Conservation (phyloP, 2,797 vertebrate genomes). For the Takifugu rubripes region DNA sequence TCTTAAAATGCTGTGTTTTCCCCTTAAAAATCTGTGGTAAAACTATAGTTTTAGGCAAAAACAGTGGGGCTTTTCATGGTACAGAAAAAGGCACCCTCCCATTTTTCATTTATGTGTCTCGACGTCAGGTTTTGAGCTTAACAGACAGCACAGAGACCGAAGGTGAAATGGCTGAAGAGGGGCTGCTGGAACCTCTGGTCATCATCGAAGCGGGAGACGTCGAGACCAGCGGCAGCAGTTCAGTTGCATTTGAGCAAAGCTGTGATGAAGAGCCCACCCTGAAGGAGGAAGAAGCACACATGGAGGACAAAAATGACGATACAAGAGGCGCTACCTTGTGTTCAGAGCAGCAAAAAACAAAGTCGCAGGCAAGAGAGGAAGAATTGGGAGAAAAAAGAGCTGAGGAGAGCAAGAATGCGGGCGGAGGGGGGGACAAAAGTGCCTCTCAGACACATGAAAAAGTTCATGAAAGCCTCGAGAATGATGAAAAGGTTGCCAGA, state of each 20-base stretch:
- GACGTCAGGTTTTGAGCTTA: slow-evolving; percentile 37
- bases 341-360: slow-evolving; percentile 19
- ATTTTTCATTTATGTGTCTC: slow-evolving; percentile 12
- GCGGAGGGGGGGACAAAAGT: slow-evolving; percentile 31
- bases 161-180: slow-evolving; percentile 58
- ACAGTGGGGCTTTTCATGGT: no score
- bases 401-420: slow-evolving; percentile 15
- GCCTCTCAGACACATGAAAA: not conserved
- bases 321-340: not conserved
- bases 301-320: slow-evolving; percentile 14
- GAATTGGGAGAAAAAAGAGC: slow-evolving; percentile 1
- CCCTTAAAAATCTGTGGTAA: no score
- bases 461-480: slow-evolving; percentile 17
- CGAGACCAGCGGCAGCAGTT: slow-evolving; percentile 10
- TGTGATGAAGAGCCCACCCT: slow-evolving; percentile 4
- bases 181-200: slow-evolving; percentile 58
- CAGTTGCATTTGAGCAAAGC: not conserved
- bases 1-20: no score
- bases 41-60: no score
- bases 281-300: slow-evolving; percentile 30
- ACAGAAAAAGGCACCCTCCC: not conserved
- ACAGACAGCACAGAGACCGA: slow-evolving; percentile 42
- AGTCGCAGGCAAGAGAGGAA: not conserved
- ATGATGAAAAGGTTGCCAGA: slow-evolving; percentile 10
- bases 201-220: slow-evolving; percentile 67